phyloP scores from a whole-genome alignment of 2,113 vertebrate species.

The Anguilla japonica region DNA sequence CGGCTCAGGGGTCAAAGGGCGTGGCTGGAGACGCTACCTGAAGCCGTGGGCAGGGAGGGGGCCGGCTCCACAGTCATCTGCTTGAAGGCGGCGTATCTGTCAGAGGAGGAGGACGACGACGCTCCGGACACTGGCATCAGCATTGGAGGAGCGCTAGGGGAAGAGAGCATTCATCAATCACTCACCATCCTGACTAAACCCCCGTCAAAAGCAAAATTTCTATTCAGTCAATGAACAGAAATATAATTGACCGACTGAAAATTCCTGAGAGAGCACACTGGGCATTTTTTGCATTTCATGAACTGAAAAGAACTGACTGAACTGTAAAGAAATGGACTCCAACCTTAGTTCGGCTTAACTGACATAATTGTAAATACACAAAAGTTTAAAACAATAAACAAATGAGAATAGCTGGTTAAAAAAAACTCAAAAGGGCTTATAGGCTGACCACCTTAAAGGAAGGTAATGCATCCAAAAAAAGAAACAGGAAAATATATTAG shows the following conservation, averaged over 20 bases:
- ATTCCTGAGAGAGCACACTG: neutral
- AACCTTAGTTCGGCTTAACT: neutral
- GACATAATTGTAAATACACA: no score
- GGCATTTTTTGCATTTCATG: neutral
- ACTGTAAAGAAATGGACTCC: neutral
- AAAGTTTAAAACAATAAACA: no score
- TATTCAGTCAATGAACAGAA: no score
- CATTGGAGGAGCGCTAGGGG: conserved; percentile 76
- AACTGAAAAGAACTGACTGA: neutral
- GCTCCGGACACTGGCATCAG: conserved; percentile 75
- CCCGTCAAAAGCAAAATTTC: neutral
- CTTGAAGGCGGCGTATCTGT: conserved; percentile 98
- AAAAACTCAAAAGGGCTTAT: no score
- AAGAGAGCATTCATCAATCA: conserved; percentile 28
- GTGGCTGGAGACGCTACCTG: conserved; percentile 71
- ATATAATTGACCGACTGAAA: neutral
- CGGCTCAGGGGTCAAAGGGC: neutral
- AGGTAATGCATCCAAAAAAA: no score
- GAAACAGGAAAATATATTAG: no score
- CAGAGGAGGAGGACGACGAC: conserved; percentile 70
- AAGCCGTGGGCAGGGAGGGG: conserved; percentile 68
- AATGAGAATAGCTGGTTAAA: no score
- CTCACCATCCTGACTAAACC: neutral
- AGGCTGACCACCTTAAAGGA: no score
- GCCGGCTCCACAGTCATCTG: conserved; percentile 81